Conservation (phyloP, 2,797 vertebrate genomes). For the Acanthiza pusilla region DNA sequence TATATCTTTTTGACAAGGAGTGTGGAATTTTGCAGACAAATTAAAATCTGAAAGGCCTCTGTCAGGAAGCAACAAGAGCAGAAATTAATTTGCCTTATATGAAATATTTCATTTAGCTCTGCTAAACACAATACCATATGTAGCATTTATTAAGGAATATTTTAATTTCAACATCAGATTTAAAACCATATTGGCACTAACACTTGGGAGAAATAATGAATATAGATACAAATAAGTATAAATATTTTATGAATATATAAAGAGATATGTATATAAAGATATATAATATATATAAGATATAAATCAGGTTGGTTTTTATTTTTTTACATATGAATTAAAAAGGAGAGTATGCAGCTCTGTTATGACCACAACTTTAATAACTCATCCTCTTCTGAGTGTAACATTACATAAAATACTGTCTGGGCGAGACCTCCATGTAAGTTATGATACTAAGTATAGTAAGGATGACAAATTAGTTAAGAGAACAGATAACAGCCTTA, state of each 20-base stretch:
- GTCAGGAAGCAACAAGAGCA: not conserved
- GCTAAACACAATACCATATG: too few relatives aligned
- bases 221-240: too few relatives aligned
- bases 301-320: too few relatives aligned
- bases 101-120: too few relatives aligned
- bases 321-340: too few relatives aligned
- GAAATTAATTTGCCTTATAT: not conserved
- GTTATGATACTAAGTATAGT: not conserved
- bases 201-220: too few relatives aligned
- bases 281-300: too few relatives aligned
- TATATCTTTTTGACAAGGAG: not conserved
- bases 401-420: not conserved
- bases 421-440: not conserved
- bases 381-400: not conserved
- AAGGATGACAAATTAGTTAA: not conserved
- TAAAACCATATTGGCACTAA: too few relatives aligned
- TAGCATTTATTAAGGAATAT: too few relatives aligned
- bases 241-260: too few relatives aligned
- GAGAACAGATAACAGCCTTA: not conserved
- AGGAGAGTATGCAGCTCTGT: not conserved
- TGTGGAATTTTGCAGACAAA: not conserved
- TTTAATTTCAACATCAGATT: too few relatives aligned
- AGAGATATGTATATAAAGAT: too few relatives aligned
- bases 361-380: not conserved
- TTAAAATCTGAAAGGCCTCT: not conserved